Base-by-base conservation (phyloP, 1,140 invertebrate species). In the Panagrolaimus sp. region DNA sequence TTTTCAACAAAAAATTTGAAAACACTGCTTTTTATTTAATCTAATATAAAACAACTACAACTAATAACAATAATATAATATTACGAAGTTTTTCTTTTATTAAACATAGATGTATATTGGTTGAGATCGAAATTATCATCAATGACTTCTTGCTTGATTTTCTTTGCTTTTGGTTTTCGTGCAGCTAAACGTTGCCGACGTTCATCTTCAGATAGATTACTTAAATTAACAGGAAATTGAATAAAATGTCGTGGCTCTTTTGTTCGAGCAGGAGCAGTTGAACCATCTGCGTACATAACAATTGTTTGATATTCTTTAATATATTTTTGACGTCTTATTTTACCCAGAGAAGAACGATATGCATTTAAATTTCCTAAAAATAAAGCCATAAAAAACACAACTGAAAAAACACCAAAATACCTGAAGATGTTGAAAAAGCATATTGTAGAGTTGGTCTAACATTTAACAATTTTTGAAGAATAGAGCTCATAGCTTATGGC, bases 211-310 rank as follows among this genome's bases (percentile, higher is more conserved):
- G 62, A 67, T n/a, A 76, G 44, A 8, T 55, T 48, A 46, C 70
- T 68, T 24, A 82, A 52, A 58, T 80, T 80, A 17, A 83, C 47
- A 10, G 79, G 76, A 7, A 83, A 47, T 69, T 74, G 72, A 48
- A 83, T 21, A 21, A 81, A 71, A 64, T 72, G 66, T 43, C 78
- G 58, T 0, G 79, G 79, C 48, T 83, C 79, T 6, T 48, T 38
- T 38, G 55, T 73, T 10, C 78, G 76, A 15, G 76, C 78, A 21
- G 63, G 44, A 17, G 81, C 63, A 6, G 73, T 76, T 21, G 77
- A 80, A 8, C 79, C 79, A 55, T 80, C 77, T 0, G 78, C 71
- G 3, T 67, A 48, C 62, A 80, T 73, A 24, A 80, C 44, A 12
- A 64, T 70, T n/a, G 72, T 63, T 32, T 75, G 67, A 52, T 72